Percentiles rank a stretch among this genome's conserved stretches.
Evolutionary conservation across 2,113 vertebrate genomes (phyloP).

Genomic region (Cebidichthys violaceus): DNA sequence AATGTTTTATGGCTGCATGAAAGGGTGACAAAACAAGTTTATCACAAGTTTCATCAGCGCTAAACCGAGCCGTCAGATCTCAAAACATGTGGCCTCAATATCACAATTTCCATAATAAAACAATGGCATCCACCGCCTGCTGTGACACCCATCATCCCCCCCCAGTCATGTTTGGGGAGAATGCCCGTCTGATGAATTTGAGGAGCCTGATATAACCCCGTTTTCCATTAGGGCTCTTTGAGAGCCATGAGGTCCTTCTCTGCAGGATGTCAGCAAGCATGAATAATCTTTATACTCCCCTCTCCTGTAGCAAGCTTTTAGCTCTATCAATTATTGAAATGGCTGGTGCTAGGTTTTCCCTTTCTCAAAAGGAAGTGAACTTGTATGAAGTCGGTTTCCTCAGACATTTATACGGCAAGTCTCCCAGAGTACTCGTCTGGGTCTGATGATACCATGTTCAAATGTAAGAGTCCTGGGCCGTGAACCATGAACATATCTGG

Average conservation of each 20-base stretch:
- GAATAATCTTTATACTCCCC: conserved; percentile 68
- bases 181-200: conserved; percentile 56
- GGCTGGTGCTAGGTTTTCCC: conserved; percentile 39
- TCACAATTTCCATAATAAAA: conserved; percentile 51
- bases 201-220: conserved; percentile 68
- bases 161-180: conserved; percentile 40
- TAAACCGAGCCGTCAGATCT: conserved; percentile 49
- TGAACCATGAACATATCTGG: conserved; percentile 44
- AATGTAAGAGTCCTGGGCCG: conserved; percentile 8
- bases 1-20: conserved; percentile 8
- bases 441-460: conserved; percentile 43
- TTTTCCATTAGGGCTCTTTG: conserved; percentile 77
- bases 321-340: conserved; percentile 77
- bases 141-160: conserved; percentile 54
- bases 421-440: conserved; percentile 25
- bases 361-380: conserved; percentile 51
- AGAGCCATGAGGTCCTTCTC: conserved; percentile 67
- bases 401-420: conserved; percentile 43
- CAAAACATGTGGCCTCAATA: conserved; percentile 43
- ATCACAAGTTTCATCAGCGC: conserved; percentile 28
- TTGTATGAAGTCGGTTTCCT: conserved; percentile 49
- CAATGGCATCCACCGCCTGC: conserved; percentile 39
- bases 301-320: conserved; percentile 72
- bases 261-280: conserved; percentile 74
- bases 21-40: conserved; percentile 9